Evolutionary conservation across 1,140 invertebrate species (phyloP), one percentile per base, ranked within the genome.

Genomic region (Pseudomyrmex sp.): DNA sequence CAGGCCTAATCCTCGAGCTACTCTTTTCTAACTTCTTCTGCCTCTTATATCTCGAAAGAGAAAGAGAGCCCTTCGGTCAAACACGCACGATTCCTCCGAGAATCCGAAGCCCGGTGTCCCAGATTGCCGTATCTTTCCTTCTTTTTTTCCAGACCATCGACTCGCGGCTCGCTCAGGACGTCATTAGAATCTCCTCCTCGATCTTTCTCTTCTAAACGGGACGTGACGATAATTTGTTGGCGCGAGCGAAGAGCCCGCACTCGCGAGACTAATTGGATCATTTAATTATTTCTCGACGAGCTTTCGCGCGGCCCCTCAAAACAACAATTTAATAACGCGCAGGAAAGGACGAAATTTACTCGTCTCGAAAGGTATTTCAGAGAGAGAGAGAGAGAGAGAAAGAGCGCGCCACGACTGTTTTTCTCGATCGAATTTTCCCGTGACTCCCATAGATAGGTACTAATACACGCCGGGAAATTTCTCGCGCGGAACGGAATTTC

Each of bases 21-120:
- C 10, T 80, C 83, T 84, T 88, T 75, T 69, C 85, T 69, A 58
- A 26, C 61, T 20, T 23, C 63, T 23, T 8, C 18, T 18, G 58
- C 7, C 23, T 48, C 13, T 15, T 44, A 26, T 23, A 15, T 56
- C 20, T 56, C 35, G 35, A 35, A 7, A 35, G 5, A 35, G 35
- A 35, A 35, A 7, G 35, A 35, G 23, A 54, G 56, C 80, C 83
- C 88, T 86, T 70, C 50, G 82, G 18, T 74, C 65, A 72, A 88
- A 74, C 87, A 88, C 87, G 86, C 79, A 70, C 77, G 62, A 56
- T 48, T 82, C 76, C 83, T 69, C 76, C 65, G 66, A 56, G 69
- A 80, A 88, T 84, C 72, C 59, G 74, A 83, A 62, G 62, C 61
- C 20, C 50, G 50, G 50, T 13, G 68, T n/a, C 77, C 66, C 56